A percentile compares a stretch with the other conserved stretches of the same genome.
Evolutionary conservation across 1,140 invertebrate species (phyloP).

Genomic region (Hyles vespertilio): DNA sequence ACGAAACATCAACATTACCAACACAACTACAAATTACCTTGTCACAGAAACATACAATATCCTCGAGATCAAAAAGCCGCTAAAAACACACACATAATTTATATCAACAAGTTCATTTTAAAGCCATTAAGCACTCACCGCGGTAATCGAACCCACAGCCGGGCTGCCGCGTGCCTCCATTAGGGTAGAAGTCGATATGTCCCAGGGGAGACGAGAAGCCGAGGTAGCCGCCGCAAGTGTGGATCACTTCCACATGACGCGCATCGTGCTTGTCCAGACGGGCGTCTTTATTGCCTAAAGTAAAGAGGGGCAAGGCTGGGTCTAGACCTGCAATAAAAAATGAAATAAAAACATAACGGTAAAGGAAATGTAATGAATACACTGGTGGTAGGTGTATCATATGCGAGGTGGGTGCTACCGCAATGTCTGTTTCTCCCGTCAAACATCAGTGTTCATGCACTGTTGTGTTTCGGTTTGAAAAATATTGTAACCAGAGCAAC

Average conservation of each 20-base stretch:
- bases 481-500: too few relatives aligned
- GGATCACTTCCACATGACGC: constrained; percentile 83
- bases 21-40: too few relatives aligned
- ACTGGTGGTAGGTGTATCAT: too few relatives aligned
- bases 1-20: too few relatives aligned
- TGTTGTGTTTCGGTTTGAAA: too few relatives aligned
- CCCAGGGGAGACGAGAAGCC: constrained; percentile 79
- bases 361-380: too few relatives aligned
- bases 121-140: constrained; percentile 35
- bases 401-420: too few relatives aligned
- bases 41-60: too few relatives aligned
- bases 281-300: constrained; percentile 61
- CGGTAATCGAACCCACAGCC: constrained; percentile 78
- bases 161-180: constrained; percentile 80
- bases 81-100: neutral
- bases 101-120: neutral
- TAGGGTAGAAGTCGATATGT: constrained; percentile 84
- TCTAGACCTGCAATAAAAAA: constrained; percentile 68
- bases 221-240: constrained; percentile 81
- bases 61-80: too few relatives aligned
- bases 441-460: too few relatives aligned
- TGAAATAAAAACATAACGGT: too few relatives aligned
- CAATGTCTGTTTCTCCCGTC: too few relatives aligned
- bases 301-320: constrained; percentile 77
- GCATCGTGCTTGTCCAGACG: constrained; percentile 82